Evolutionary conservation across 2,113 vertebrate species (phyloP).

Genomic region (Saguinus midas): DNA sequence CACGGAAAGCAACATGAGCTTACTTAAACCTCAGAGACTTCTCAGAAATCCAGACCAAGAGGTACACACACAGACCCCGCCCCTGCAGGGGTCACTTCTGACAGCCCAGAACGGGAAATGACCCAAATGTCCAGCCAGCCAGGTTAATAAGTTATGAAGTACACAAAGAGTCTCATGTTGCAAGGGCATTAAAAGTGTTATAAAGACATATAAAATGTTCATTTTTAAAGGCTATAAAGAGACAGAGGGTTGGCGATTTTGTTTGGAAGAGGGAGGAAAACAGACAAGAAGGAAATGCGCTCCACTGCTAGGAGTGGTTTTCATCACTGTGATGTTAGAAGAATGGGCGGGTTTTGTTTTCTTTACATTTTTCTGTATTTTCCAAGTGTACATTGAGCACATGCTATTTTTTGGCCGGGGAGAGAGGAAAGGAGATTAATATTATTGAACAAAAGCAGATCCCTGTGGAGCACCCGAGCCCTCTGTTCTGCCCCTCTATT

Average conservation of each 20-base stretch:
- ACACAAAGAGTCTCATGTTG: rapidly evolving
- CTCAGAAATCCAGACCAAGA: neutral
- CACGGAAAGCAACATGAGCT: neutral
- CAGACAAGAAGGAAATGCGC: constrained; percentile 15
- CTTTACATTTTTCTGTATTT: neutral
- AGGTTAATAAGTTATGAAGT: neutral
- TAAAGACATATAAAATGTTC: neutral
- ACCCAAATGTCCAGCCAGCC: neutral
- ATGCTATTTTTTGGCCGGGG: neutral
- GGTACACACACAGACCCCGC: rapidly evolving
- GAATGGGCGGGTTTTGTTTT: neutral
- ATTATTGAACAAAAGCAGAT: neutral
- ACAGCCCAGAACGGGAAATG: neutral
- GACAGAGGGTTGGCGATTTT: neutral
- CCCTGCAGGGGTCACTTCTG: no score
- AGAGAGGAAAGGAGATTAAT: neutral
- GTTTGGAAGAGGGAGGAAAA: neutral
- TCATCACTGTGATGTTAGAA: neutral
- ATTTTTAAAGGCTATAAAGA: neutral
- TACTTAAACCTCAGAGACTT: neutral
- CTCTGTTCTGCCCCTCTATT: neutral
- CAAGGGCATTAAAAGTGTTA: neutral
- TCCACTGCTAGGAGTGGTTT: neutral
- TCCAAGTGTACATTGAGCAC: neutral
- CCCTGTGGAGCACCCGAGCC: neutral